These are phyloP conservation scores for Dendroctonus ponderosae DNA, from an alignment of 1,140 invertebrate species.

Conservation along the genomic window DNA sequence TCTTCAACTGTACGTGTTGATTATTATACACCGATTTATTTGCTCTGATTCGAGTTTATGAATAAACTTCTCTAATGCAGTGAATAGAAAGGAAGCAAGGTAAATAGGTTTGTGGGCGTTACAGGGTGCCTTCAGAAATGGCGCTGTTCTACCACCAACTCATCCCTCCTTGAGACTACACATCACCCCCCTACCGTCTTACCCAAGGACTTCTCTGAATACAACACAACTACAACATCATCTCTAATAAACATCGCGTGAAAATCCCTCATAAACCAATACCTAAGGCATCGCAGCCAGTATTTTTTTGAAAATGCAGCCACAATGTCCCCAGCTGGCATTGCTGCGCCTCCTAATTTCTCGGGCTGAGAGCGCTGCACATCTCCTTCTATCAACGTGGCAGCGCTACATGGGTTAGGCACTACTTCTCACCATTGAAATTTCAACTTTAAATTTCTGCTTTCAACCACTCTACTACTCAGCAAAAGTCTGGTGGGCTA, in stretches of 20 bases:
- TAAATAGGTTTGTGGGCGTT: slow-evolving; percentile 51
- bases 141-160: slow-evolving; percentile 47
- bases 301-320: slow-evolving; percentile 15
- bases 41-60: slow-evolving; percentile 5
- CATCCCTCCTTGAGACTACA: slow-evolving; percentile 42
- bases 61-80: slow-evolving; percentile 9
- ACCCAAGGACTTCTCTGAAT: slow-evolving; percentile 42
- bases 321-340: slow-evolving; percentile 12
- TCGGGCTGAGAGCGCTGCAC: slow-evolving; percentile 19
- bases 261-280: slow-evolving; percentile 27
- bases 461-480: slow-evolving; percentile 25
- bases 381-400: slow-evolving; percentile 11
- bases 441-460: slow-evolving; percentile 32
- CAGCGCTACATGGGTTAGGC: slow-evolving; percentile 23
- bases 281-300: slow-evolving; percentile 15
- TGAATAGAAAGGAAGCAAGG: slow-evolving; percentile 31
- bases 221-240: slow-evolving; percentile 38
- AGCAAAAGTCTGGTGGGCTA: slow-evolving; percentile 31
- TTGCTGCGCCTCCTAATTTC: slow-evolving; percentile 9
- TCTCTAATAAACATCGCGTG: slow-evolving; percentile 38
- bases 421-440: slow-evolving; percentile 21
- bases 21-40: background rate
- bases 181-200: slow-evolving; percentile 44
- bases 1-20: too few relatives aligned
- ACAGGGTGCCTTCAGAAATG: slow-evolving; percentile 48